Conservation (phyloP, 2,888 invertebrate genomes). For the Machimus rusticus region DNA sequence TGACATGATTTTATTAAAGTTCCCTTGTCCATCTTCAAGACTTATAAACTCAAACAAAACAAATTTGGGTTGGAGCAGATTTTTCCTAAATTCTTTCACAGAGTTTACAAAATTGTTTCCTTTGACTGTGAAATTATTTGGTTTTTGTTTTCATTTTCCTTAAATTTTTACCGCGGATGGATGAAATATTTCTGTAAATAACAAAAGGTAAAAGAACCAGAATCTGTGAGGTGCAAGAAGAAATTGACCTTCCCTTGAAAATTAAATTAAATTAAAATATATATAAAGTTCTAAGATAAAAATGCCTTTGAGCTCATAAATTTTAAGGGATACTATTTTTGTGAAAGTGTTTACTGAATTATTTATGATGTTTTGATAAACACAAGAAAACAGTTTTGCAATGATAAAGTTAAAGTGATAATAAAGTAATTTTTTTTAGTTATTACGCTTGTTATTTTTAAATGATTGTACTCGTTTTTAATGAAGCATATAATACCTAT, state of each 20-base stretch:
- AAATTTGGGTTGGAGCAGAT: not conserved
- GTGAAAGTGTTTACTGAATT: not conserved
- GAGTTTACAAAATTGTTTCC: too few relatives aligned
- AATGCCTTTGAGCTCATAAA: not conserved
- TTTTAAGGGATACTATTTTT: not conserved
- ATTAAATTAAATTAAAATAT: not conserved
- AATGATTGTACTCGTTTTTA: too few relatives aligned
- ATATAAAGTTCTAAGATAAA: not conserved
- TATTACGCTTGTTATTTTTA: too few relatives aligned
- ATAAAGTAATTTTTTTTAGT: too few relatives aligned
- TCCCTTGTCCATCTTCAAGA: not conserved
- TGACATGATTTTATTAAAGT: not conserved
- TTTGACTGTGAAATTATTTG: not conserved
- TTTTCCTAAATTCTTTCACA: not conserved
- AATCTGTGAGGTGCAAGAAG: not conserved
- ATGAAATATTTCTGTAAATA: not conserved
- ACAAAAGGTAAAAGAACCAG: not conserved
- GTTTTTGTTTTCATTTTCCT: not conserved
- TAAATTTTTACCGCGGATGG: not conserved
- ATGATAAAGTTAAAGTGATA: too few relatives aligned
- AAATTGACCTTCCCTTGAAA: not conserved
- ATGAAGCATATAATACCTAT: too few relatives aligned
- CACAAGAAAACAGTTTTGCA: not conserved
- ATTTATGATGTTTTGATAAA: not conserved
- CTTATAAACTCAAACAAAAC: not conserved